Evolutionary conservation across 2,113 vertebrate species (phyloP).

Genomic region (Notothenia rossii): DNA sequence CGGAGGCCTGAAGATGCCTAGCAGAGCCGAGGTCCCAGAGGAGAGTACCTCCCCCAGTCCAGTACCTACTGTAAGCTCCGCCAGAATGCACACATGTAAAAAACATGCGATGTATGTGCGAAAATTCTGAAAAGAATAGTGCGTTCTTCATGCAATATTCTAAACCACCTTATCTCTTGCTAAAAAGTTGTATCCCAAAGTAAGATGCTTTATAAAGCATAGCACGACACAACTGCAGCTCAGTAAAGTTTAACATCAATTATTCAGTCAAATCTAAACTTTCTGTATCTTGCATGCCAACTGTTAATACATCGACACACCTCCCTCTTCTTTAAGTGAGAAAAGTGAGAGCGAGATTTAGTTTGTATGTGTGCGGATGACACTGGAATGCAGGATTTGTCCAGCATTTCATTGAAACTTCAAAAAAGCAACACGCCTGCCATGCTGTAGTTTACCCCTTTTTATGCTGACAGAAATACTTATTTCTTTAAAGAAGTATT

Average conservation of each 20-base stretch:
- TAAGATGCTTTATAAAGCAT: background rate
- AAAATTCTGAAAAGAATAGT: no score
- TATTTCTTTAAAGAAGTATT: no score
- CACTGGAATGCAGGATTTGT: background rate
- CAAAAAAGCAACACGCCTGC: background rate
- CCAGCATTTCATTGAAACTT: background rate
- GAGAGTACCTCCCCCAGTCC: constrained; percentile 92
- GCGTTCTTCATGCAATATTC: background rate
- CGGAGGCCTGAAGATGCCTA: constrained; percentile 97
- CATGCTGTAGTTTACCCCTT: background rate
- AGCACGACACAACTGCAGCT: background rate
- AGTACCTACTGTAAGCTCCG: constrained; percentile 85
- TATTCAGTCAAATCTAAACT: constrained; percentile 25
- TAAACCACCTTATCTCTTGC: background rate
- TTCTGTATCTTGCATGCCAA: background rate
- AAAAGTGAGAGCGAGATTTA: background rate
- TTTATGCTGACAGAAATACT: background rate
- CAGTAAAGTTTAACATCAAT: background rate
- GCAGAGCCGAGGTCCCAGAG: constrained; percentile 89
- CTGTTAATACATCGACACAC: background rate
- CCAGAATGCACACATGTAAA: background rate
- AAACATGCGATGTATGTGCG: background rate
- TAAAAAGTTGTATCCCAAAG: background rate
- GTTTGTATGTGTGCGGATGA: background rate
- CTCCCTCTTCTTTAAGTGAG: background rate